Conservation (phyloP, 64 coral and sea anemone genomes). For the Pachyseris speciosa region DNA sequence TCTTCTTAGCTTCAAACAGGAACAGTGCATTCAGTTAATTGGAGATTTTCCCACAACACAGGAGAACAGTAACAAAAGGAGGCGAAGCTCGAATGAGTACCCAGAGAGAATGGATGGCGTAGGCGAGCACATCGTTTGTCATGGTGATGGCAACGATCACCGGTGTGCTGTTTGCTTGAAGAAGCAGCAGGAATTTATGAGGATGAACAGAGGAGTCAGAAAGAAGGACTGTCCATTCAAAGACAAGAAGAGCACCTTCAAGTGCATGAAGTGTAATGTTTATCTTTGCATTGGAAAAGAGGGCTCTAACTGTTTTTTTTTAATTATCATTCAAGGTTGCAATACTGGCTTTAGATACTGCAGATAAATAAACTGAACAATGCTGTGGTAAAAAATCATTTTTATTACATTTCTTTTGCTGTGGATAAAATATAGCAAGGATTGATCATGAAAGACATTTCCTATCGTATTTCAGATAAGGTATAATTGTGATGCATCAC, state of each 20-base stretch:
- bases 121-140: not conserved
- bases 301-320: slow-evolving; percentile 25
- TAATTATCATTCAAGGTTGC: not conserved
- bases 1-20: not conserved
- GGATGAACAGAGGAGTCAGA: not conserved
- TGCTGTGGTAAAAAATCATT: no score
- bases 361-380: not conserved
- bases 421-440: not conserved
- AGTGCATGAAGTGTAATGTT: slow-evolving; percentile 18
- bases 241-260: slow-evolving; percentile 13
- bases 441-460: not conserved
- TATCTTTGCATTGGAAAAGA: slow-evolving; percentile 34
- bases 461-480: not conserved
- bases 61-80: not conserved
- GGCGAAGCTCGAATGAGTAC: not conserved
- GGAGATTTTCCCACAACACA: not conserved
- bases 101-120: not conserved
- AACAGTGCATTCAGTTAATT: not conserved
- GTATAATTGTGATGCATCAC: not conserved
- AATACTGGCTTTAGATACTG: not conserved
- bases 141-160: not conserved
- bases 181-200: slow-evolving; percentile 13
- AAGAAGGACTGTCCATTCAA: not conserved
- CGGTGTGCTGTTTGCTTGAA: not conserved
- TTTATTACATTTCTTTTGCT: not conserved